Conservation (phyloP, 2,888 invertebrate genomes). For the Dorcus parallelipipedus region DNA sequence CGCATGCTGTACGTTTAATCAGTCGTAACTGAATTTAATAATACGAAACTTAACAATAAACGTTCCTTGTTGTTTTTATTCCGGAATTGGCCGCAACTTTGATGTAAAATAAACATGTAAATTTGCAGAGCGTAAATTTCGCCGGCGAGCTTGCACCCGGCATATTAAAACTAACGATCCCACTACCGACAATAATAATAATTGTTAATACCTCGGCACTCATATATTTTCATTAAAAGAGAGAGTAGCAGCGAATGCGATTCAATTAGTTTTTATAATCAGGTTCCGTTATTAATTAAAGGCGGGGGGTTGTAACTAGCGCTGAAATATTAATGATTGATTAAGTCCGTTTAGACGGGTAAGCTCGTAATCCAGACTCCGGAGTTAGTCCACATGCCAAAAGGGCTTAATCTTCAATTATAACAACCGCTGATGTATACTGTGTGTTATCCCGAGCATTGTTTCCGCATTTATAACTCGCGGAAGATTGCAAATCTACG, state of each 20-base stretch:
- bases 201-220: background rate
- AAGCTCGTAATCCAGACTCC: slow-evolving; percentile 29
- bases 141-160: too few species aligned
- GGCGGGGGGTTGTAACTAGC: slow-evolving; percentile 2
- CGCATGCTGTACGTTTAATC: too few species aligned
- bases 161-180: too few species aligned
- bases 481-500: slow-evolving; percentile 7
- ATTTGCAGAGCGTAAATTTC: too few species aligned
- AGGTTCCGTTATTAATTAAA: slow-evolving; percentile 13
- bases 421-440: slow-evolving; percentile 25
- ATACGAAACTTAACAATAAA: too few species aligned
- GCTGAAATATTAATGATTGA: slow-evolving; percentile 33
- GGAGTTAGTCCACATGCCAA: slow-evolving; percentile 33
- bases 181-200: too few species aligned
- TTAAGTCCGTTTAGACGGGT: slow-evolving; percentile 27
- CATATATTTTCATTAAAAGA: slow-evolving; percentile 14
- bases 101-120: too few species aligned
- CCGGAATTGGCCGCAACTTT: too few species aligned
- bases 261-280: slow-evolving; percentile 16
- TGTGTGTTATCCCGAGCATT: slow-evolving; percentile 8
- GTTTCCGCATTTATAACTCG: slow-evolving; percentile 16
- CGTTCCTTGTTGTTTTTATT: too few species aligned
- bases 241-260: background rate
- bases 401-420: slow-evolving; percentile 37
- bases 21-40: too few species aligned